These are phyloP conservation scores for Tringa solitaria DNA, from an alignment of 2,113 vertebrate species.

Conservation along the genomic window DNA sequence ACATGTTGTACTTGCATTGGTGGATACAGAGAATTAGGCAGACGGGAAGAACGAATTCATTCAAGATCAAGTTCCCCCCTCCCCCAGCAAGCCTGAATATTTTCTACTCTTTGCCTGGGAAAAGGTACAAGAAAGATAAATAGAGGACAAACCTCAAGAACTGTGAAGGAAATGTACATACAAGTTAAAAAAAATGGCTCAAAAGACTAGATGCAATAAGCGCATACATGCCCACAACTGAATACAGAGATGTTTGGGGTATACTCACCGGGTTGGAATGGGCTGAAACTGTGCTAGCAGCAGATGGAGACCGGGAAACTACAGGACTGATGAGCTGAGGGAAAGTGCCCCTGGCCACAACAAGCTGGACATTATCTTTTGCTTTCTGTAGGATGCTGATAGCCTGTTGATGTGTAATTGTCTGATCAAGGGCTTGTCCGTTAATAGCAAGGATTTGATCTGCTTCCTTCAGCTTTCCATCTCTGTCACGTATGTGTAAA, in stretches of 20 bases:
- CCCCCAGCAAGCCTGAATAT: neutral
- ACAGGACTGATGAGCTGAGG: conserved; percentile 85
- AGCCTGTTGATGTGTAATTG: conserved; percentile 93
- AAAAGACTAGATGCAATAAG: neutral
- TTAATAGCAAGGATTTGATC: conserved; percentile 97
- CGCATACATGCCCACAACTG: neutral
- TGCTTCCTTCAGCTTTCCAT: conserved; percentile 89
- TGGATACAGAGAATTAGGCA: neutral
- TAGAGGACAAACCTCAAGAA: neutral
- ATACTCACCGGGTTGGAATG: conserved; percentile 87
- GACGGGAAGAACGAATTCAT: neutral
- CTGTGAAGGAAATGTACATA: neutral
- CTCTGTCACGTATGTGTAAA: conserved; percentile 71
- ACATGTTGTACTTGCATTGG: neutral
- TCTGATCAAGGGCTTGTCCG: conserved; percentile 86
- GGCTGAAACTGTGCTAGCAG: conserved; percentile 90
- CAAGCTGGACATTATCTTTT: conserved; percentile 86
- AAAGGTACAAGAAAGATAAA: neutral
- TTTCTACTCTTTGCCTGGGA: neutral
- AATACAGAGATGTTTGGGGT: neutral
- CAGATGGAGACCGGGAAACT: conserved; percentile 91
- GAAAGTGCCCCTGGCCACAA: conserved; percentile 86
- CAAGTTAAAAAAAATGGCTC: neutral
- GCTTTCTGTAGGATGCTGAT: conserved; percentile 89
- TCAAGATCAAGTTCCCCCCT: neutral